phyloP scores from a whole-genome alignment of 2,113 vertebrate species.

The Sorex fumeus region DNA sequence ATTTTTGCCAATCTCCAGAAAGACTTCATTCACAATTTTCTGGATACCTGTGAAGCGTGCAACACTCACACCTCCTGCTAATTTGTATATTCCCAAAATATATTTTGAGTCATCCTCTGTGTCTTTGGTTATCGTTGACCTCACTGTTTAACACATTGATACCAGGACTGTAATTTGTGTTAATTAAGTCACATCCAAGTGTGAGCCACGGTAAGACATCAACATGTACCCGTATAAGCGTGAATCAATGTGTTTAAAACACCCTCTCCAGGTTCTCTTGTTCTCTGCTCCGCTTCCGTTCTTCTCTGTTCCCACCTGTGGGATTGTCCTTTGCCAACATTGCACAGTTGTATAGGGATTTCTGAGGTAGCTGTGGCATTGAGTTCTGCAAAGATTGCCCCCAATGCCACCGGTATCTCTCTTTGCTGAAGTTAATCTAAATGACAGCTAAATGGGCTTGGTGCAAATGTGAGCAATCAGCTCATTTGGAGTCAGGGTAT shows the following conservation, averaged over 20 bases:
- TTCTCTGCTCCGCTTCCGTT: slow-evolving; percentile 24
- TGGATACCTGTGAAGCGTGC: neutral
- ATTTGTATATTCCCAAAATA: rapidly evolving
- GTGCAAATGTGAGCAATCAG: neutral
- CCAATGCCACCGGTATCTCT: neutral
- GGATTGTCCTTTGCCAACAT: neutral
- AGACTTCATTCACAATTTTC: neutral
- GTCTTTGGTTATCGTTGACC: neutral
- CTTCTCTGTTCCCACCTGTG: rapidly evolving
- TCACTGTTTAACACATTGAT: neutral
- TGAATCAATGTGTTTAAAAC: too few species aligned
- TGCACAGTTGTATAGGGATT: neutral
- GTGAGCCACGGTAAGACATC: too few species aligned
- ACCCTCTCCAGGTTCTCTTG: neutral
- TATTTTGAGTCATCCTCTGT: neutral
- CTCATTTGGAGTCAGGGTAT: neutral
- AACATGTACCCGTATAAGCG: too few species aligned
- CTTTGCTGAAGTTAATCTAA: neutral
- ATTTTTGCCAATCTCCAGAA: slow-evolving; percentile 26
- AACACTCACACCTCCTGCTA: neutral
- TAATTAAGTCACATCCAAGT: too few species aligned
- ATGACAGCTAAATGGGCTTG: neutral
- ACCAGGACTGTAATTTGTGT: too few species aligned
- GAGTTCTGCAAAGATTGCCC: neutral
- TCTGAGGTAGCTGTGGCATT: neutral